Conservation (phyloP, 2,888 invertebrate genomes). For the Ichneumon xanthorius region DNA sequence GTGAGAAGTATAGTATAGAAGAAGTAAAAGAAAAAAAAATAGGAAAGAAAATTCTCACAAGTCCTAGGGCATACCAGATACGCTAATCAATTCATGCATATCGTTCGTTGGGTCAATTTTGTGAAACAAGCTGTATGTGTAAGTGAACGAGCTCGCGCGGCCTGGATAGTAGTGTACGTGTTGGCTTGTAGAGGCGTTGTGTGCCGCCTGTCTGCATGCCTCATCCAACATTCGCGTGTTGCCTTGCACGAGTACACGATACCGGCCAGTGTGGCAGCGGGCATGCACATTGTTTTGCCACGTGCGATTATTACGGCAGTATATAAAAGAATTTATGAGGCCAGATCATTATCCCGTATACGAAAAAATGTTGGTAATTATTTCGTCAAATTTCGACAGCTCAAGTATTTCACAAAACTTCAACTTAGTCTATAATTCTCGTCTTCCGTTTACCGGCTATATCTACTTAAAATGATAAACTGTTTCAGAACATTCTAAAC, state of each 20-base stretch:
- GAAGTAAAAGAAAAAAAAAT: conserved; percentile 12
- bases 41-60: conserved; percentile 23
- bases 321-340: conserved; percentile 35
- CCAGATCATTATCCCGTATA: conserved; percentile 10
- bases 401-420: conserved; percentile 15
- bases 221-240: conserved; percentile 65
- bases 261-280: conserved; percentile 29
- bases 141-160: conserved; percentile 30
- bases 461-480: conserved; percentile 2
- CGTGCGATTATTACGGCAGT: conserved; percentile 52
- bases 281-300: conserved; percentile 59
- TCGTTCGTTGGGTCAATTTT: conserved; percentile 36
- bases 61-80: conserved; percentile 25
- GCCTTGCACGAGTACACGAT: conserved; percentile 50
- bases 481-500: conserved; percentile 4
- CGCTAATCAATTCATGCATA: conserved; percentile 52
- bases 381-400: conserved; percentile 13
- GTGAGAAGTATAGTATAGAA: conserved; percentile 14
- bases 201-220: conserved; percentile 60
- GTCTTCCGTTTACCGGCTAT: conserved; percentile 1
- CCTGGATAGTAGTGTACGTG: conserved; percentile 44
- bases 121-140: conserved; percentile 51
- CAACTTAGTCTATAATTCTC: background rate
- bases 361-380: background rate
- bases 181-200: conserved; percentile 20